Evolutionary conservation across 1,140 invertebrate species (phyloP).

Genomic region (Cydia splendana): DNA sequence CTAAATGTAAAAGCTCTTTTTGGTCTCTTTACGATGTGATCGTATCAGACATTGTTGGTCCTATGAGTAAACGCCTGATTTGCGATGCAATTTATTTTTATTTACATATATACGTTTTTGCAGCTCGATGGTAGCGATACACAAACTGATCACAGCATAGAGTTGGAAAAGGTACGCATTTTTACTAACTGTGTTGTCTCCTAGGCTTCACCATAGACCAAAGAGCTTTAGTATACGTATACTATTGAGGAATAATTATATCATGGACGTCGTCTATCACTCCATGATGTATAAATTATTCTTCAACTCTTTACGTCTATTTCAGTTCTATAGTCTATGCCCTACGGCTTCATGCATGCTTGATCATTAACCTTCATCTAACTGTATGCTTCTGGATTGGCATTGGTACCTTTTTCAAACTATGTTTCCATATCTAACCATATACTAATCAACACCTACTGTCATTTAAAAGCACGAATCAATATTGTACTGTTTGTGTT

Average conservation of each 20-base stretch:
- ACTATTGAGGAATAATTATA: too few species aligned
- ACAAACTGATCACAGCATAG: constrained; percentile 78
- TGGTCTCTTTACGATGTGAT: constrained; percentile 46
- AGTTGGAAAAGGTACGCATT: constrained; percentile 80
- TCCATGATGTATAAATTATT: constrained; percentile 28
- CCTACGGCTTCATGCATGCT: constrained; percentile 35
- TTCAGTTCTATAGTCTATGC: constrained; percentile 19
- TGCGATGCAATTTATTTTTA: constrained; percentile 61
- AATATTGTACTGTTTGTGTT: neutral
- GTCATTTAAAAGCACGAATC: constrained; percentile 1
- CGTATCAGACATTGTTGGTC: neutral
- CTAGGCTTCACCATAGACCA: neutral
- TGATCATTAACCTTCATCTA: constrained; percentile 38
- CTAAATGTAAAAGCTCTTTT: neutral
- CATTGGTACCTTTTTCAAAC: constrained; percentile 70
- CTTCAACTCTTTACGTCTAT: constrained; percentile 40
- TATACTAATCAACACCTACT: constrained; percentile 23
- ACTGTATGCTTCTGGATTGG: constrained; percentile 37
- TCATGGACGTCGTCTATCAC: neutral
- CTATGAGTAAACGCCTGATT: constrained; percentile 39
- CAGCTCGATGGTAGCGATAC: constrained; percentile 78
- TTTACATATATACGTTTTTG: constrained; percentile 78
- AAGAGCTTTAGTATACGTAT: neutral
- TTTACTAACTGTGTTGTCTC: constrained; percentile 66
- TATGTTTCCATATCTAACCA: constrained; percentile 45